These are phyloP conservation scores for Bradypodion pumilum DNA, from an alignment of 2,797 vertebrate genomes.

Conservation along the genomic window DNA sequence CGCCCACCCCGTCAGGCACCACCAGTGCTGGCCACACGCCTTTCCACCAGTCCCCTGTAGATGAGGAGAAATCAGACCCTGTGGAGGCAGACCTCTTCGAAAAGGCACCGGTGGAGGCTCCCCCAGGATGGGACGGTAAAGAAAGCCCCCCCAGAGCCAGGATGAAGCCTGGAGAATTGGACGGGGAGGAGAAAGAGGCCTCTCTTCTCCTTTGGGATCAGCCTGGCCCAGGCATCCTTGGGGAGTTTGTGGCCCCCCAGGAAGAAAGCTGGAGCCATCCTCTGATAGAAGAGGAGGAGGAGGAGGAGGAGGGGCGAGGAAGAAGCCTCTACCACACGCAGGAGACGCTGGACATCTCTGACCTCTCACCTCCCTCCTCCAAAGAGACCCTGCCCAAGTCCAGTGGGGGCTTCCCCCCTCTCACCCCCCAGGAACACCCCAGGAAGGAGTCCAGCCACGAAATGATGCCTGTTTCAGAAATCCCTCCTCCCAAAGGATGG, in stretches of 20 bases:
- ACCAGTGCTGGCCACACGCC: conserved; percentile 93
- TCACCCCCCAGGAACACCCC: conserved; percentile 28
- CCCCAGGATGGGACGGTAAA: conserved; percentile 56
- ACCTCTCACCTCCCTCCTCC: conserved; percentile 26
- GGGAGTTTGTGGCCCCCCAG: conserved; percentile 51
- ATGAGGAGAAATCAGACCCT: conserved; percentile 87
- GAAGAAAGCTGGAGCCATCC: conserved; percentile 13
- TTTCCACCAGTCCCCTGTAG: conserved; percentile 91
- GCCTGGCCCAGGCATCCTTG: background rate
- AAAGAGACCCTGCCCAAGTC: conserved; percentile 33
- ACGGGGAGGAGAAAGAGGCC: conserved; percentile 39
- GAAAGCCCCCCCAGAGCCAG: conserved; percentile 29
- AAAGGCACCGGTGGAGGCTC: conserved; percentile 61
- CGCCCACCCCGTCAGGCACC: conserved; percentile 90
- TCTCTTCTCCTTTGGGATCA: background rate
- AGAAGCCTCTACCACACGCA: conserved; percentile 71
- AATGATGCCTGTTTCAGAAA: conserved; percentile 45
- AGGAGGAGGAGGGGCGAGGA: conserved; percentile 45
- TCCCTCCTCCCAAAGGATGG: conserved; percentile 42
- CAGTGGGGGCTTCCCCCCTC: conserved; percentile 50
- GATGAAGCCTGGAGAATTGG: background rate
- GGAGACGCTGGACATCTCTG: conserved; percentile 46
- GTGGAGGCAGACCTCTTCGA: conserved; percentile 75
- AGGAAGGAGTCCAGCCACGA: conserved; percentile 43
- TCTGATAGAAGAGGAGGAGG: conserved; percentile 34